phyloP scores from a whole-genome alignment of 2,113 vertebrate genomes.

The Lophochroa leadbeateri region DNA sequence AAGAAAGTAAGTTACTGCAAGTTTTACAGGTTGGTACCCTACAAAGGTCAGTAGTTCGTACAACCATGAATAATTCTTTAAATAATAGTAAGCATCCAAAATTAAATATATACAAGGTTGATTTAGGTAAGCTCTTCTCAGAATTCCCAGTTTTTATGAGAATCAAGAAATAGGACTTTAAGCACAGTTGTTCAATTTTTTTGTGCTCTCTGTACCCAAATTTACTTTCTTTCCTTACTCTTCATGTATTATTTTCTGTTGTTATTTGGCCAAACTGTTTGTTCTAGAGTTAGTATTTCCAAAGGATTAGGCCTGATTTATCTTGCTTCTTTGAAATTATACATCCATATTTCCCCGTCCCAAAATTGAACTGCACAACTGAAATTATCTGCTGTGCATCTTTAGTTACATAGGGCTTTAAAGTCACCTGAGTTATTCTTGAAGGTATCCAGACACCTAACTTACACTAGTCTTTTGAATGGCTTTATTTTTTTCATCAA shows the following conservation, averaged over 20 bases:
- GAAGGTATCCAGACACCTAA: neutral
- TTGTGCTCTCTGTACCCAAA: rapidly evolving
- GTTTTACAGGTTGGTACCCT: neutral
- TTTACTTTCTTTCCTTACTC: neutral
- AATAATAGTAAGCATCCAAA: neutral
- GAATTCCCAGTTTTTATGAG: neutral
- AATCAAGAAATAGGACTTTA: neutral
- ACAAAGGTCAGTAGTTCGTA: neutral
- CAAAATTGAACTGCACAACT: neutral
- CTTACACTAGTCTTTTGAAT: neutral
- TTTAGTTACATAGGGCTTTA: neutral
- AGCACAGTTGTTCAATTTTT: neutral
- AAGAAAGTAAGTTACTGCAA: neutral
- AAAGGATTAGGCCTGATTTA: neutral
- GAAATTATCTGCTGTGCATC: neutral
- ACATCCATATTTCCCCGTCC: neutral
- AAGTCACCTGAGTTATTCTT: constrained; percentile 28
- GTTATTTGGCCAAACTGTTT: neutral
- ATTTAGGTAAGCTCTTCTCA: neutral
- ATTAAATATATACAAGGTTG: neutral
- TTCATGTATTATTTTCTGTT: neutral
- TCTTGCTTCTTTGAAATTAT: neutral
- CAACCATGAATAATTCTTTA: neutral
- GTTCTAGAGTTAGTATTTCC: neutral
- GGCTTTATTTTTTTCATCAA: constrained; percentile 38